Evolutionary conservation across 92 coral and sea anemone genomes (phyloP).

Genomic region (Parazoanthus darwini): DNA sequence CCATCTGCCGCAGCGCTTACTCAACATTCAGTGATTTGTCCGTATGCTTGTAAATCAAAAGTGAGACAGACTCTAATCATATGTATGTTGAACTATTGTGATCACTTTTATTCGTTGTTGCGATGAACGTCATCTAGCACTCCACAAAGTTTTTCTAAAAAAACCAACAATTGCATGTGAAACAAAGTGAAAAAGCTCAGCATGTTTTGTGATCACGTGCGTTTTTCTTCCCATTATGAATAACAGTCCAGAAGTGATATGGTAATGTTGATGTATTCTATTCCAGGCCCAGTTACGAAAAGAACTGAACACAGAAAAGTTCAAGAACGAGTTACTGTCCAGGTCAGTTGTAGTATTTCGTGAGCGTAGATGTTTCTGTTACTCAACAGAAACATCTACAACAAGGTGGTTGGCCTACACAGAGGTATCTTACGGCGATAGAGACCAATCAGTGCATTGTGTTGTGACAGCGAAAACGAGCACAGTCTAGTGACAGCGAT

Average conservation of each 20-base stretch:
- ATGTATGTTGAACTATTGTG: background rate
- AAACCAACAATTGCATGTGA: no score
- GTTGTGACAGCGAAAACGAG: no score
- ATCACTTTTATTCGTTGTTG: background rate
- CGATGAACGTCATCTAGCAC: no score
- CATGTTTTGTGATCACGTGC: no score
- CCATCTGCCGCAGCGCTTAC: constrained; percentile 88
- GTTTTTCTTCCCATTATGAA: no score
- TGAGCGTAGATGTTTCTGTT: background rate
- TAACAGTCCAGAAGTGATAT: background rate
- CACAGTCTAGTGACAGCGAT: no score
- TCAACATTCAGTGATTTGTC: constrained; percentile 89
- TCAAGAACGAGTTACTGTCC: constrained; percentile 92
- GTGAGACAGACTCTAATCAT: constrained; percentile 47
- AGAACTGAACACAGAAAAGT: constrained; percentile 92
- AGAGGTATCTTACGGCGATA: no score
- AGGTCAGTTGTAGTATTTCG: constrained; percentile 54
- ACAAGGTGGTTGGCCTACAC: no score
- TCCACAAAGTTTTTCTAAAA: no score
- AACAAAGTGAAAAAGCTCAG: no score
- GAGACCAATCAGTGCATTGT: no score
- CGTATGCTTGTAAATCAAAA: constrained; percentile 93
- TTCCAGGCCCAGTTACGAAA: constrained; percentile 91
- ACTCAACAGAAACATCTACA: background rate
- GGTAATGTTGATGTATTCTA: background rate